Conservation (phyloP, 2,113 vertebrate species). For the Empidonax alnorum region DNA sequence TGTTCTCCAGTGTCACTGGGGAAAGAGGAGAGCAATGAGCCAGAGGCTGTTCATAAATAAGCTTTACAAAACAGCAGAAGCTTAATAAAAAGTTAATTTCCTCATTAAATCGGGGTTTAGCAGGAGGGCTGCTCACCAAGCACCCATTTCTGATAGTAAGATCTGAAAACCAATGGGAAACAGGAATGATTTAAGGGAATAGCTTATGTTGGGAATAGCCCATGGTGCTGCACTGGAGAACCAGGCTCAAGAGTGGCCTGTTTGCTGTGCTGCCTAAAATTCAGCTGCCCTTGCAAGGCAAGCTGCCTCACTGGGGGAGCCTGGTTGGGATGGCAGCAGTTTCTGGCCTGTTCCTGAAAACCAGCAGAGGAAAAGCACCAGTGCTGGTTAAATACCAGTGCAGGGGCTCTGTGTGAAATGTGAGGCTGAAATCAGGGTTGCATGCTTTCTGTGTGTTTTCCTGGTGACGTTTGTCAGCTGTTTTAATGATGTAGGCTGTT, state of each 20-base stretch:
- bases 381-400: neutral
- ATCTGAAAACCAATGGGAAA: neutral
- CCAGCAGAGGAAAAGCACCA: neutral
- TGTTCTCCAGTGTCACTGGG: neutral
- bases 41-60: neutral
- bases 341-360: neutral
- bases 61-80: neutral
- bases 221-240: neutral
- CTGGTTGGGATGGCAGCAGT: neutral
- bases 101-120: neutral
- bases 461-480: neutral
- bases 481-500: neutral
- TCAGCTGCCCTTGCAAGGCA: neutral
- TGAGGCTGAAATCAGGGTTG: neutral
- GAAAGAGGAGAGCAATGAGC: neutral
- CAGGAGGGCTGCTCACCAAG: neutral
- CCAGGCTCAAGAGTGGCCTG: neutral
- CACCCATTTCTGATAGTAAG: neutral
- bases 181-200: neutral
- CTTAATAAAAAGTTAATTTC: neutral
- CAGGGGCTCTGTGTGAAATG: neutral
- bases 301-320: neutral
- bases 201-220: too few relatives aligned
- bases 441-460: neutral
- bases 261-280: neutral